Percentiles rank a stretch among this genome's conserved stretches.
Evolutionary conservation across 2,113 vertebrate species (phyloP).

Genomic region (Morphnarchus princeps): DNA sequence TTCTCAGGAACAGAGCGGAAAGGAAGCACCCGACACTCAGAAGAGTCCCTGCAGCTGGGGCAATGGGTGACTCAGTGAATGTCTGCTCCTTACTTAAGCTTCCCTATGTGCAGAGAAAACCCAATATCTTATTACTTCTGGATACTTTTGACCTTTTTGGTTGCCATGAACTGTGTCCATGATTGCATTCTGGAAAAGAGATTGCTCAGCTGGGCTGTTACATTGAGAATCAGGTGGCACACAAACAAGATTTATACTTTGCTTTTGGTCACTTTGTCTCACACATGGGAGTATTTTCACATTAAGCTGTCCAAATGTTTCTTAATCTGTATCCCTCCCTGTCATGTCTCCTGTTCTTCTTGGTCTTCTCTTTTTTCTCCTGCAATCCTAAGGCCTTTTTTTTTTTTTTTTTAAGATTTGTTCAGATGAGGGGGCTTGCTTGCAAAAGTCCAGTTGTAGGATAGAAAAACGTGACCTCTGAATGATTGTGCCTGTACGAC

Average conservation of each 20-base stretch:
- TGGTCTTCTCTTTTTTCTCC: neutral
- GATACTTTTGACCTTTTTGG: neutral
- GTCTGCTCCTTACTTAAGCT: neutral
- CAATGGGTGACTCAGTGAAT: neutral
- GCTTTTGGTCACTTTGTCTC: neutral
- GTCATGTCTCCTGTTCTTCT: neutral
- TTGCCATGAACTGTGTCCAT: neutral
- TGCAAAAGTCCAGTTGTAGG: neutral
- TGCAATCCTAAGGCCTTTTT: neutral
- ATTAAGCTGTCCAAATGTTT: neutral
- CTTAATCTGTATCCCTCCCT: neutral
- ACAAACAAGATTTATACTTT: neutral
- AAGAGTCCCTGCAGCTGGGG: neutral
- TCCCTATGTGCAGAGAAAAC: neutral
- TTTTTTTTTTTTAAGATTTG: neutral
- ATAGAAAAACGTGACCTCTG: neutral
- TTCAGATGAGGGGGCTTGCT: neutral
- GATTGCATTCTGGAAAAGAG: neutral
- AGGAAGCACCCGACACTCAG: neutral
- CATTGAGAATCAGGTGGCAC: neutral
- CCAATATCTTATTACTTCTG: neutral
- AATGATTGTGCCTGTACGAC: neutral
- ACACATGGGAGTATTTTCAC: neutral
- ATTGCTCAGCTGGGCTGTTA: neutral
- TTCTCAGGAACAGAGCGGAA: neutral